These are phyloP conservation scores for Lamprologus lemairii DNA, from an alignment of 2,113 vertebrate genomes.

Conservation along the genomic window DNA sequence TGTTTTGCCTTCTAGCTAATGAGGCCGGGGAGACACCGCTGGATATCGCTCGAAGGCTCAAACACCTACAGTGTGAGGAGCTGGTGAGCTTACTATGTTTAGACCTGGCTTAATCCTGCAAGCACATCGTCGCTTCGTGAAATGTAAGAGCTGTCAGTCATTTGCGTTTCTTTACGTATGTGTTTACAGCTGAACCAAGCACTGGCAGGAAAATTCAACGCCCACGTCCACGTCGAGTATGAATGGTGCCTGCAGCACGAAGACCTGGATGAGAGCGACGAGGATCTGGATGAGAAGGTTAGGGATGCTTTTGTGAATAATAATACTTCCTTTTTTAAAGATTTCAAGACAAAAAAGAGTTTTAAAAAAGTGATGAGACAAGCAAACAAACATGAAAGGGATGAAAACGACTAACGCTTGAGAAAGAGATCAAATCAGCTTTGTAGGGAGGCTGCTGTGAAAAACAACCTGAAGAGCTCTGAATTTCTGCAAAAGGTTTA, in stretches of 20 bases:
- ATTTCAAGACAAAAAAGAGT: not conserved
- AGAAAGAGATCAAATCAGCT: not conserved
- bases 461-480: not conserved
- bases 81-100: constrained; percentile 75
- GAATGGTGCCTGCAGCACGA: constrained; percentile 93
- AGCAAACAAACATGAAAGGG: not conserved
- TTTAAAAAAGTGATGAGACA: not conserved
- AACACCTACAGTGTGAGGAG: constrained; percentile 92
- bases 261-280: constrained; percentile 95
- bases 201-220: constrained; percentile 90
- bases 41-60: constrained; percentile 90
- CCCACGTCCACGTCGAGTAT: constrained; percentile 96
- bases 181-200: constrained; percentile 84
- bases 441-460: not conserved
- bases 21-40: constrained; percentile 91
- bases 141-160: not conserved
- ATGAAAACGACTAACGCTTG: not conserved
- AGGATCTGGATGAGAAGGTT: constrained; percentile 92
- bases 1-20: constrained; percentile 76
- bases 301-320: not conserved
- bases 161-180: not conserved
- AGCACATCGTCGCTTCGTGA: not conserved
- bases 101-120: not conserved
- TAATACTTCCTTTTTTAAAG: not conserved
- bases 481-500: not conserved